These are phyloP conservation scores for Ceratotherium simum DNA, from an alignment of 2,113 vertebrate species.

Conservation along the genomic window DNA sequence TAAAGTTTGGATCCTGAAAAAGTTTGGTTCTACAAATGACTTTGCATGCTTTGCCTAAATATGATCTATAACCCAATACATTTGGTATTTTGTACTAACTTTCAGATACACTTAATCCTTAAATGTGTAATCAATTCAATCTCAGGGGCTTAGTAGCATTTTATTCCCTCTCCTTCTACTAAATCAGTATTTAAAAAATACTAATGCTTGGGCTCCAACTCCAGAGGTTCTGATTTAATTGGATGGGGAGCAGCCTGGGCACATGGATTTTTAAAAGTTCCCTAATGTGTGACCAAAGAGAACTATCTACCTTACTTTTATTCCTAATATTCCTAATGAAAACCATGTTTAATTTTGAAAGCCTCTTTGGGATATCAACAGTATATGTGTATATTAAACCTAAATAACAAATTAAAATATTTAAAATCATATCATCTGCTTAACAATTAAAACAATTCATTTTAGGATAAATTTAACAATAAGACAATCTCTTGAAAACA, in stretches of 20 bases:
- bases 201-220: not conserved
- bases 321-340: slow-evolving; percentile 40
- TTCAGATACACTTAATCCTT: slow-evolving; percentile 31
- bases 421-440: not conserved
- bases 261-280: not conserved
- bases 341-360: slow-evolving; percentile 17
- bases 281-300: not conserved
- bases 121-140: slow-evolving; percentile 20
- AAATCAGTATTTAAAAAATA: slow-evolving; percentile 39
- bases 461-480: slow-evolving; percentile 50
- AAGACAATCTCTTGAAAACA: not conserved
- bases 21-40: not conserved
- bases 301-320: slow-evolving; percentile 33
- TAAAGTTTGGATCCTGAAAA: not conserved
- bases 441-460: slow-evolving; percentile 42
- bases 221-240: slow-evolving; percentile 4
- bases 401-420: slow-evolving; percentile 8
- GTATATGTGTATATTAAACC: not conserved
- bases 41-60: slow-evolving; percentile 25
- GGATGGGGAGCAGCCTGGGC: not conserved
- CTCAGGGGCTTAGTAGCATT: not conserved
- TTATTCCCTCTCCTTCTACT: not conserved
- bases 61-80: not conserved
- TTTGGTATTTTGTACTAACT: slow-evolving; percentile 23
- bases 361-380: not conserved